These are phyloP conservation scores for Rhinolophus sinicus DNA, from an alignment of 2,113 vertebrate species.

Conservation along the genomic window DNA sequence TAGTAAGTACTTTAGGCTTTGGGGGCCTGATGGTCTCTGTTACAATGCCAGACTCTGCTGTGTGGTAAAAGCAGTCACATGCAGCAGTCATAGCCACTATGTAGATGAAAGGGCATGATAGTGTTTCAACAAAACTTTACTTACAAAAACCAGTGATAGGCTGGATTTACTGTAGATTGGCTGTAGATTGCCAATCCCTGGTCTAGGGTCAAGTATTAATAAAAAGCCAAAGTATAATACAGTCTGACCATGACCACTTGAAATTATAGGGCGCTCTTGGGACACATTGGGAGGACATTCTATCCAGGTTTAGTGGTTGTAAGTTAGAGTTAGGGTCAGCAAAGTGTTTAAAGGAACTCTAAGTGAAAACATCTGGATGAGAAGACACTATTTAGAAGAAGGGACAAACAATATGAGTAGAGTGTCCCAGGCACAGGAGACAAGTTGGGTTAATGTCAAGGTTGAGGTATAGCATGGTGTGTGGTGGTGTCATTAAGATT, in stretches of 20 bases:
- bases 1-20: not conserved
- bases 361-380: not conserved
- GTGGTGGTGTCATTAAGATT: not conserved
- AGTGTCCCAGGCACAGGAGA: not conserved
- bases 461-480: not conserved
- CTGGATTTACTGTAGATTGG: not conserved
- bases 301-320: not conserved
- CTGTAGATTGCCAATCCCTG: not conserved
- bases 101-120: not conserved
- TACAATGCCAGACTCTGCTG: not conserved
- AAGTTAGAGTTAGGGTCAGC: not conserved
- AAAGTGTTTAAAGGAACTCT: not conserved
- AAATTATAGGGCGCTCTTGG: not conserved
- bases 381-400: not conserved
- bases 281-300: not conserved
- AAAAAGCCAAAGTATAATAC: not conserved
- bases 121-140: constrained; percentile 16
- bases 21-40: not conserved
- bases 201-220: not conserved
- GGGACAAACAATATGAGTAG: not conserved
- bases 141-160: not conserved
- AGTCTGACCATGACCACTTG: not conserved
- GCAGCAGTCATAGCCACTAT: not conserved
- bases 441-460: not conserved
- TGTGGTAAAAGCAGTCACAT: not conserved